Conservation (phyloP, 2,888 invertebrate genomes). For the Herminia tarsipennalis region DNA sequence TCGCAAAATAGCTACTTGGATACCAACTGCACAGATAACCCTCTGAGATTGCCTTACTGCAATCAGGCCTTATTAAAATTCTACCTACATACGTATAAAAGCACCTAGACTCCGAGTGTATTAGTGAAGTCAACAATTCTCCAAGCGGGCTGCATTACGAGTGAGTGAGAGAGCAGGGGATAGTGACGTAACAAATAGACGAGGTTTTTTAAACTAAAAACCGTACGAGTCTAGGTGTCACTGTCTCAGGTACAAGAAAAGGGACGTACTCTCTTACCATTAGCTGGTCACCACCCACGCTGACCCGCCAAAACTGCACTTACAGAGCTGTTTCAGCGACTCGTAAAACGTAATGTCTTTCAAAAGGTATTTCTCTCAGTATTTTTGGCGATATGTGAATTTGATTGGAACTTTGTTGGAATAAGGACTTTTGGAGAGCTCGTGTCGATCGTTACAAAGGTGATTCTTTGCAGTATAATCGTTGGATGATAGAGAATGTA, state of each 20-base stretch:
- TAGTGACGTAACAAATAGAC: slow-evolving; percentile 40
- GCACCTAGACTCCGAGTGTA: slow-evolving; percentile 27
- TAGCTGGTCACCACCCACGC: slow-evolving; percentile 58
- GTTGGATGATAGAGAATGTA: slow-evolving; percentile 2
- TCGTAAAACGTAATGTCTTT: slow-evolving; percentile 54
- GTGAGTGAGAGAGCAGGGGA: slow-evolving; percentile 18
- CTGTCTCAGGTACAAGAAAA: slow-evolving; percentile 65
- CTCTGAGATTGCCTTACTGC: background rate
- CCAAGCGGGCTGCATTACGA: slow-evolving; percentile 36
- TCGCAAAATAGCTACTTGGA: too few relatives aligned
- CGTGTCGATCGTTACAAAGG: slow-evolving; percentile 9
- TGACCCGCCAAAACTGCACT: slow-evolving; percentile 57
- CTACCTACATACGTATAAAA: slow-evolving; percentile 33
- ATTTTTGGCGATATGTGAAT: slow-evolving; percentile 44
- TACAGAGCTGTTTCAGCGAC: slow-evolving; percentile 56
- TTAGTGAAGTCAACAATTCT: slow-evolving; percentile 44
- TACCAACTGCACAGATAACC: background rate
- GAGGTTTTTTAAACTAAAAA: slow-evolving; percentile 29
- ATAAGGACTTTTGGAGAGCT: slow-evolving; percentile 14
- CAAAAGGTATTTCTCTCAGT: slow-evolving; percentile 44
- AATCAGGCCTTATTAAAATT: slow-evolving; percentile 27
- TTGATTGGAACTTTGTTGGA: slow-evolving; percentile 39
- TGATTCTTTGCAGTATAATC: slow-evolving; percentile 13
- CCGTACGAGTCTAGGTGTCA: slow-evolving; percentile 25
- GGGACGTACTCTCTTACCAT: slow-evolving; percentile 60